Conservation (phyloP, 2,797 vertebrate genomes). For the Scleropages formosus region DNA sequence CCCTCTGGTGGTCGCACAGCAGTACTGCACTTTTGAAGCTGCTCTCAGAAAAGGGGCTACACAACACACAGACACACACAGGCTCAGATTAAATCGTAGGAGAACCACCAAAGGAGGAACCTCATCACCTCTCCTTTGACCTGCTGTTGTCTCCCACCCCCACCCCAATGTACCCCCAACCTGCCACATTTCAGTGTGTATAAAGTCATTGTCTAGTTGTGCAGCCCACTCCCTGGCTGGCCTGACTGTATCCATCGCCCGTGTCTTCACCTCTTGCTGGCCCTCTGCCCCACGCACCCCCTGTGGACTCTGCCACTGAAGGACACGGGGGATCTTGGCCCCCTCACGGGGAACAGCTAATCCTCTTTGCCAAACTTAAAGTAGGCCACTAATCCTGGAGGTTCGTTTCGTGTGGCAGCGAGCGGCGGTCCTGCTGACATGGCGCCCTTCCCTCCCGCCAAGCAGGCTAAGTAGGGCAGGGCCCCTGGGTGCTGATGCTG, state of each 20-base stretch:
- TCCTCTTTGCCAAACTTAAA: slow-evolving; percentile 82
- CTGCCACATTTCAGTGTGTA: slow-evolving; percentile 1
- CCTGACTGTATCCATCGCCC: slow-evolving; percentile 13
- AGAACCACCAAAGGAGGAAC: neutral
- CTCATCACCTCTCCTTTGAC: slow-evolving; percentile 4
- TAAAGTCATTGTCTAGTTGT: slow-evolving; percentile 14
- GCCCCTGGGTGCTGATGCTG: slow-evolving; percentile 66
- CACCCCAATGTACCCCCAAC: neutral
- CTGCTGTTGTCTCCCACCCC: slow-evolving; percentile 40
- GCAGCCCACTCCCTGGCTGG: slow-evolving; percentile 1
- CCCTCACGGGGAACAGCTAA: slow-evolving; percentile 76
- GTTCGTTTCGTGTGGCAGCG: slow-evolving; percentile 79
- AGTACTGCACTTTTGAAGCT: neutral
- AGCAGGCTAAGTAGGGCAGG: slow-evolving; percentile 72
- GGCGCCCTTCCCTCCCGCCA: slow-evolving; percentile 64
- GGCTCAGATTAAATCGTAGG: slow-evolving; percentile 2
- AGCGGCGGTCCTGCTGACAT: slow-evolving; percentile 74
- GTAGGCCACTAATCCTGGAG: slow-evolving; percentile 79
- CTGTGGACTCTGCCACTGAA: slow-evolving; percentile 65
- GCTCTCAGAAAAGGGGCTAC: too few species aligned
- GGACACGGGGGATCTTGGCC: slow-evolving; percentile 74
- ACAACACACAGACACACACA: neutral
- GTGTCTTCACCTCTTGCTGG: slow-evolving; percentile 47
- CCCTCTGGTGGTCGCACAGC: slow-evolving; percentile 18
- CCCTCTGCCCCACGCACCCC: slow-evolving; percentile 49